phyloP scores from a whole-genome alignment of 2,113 vertebrate species.

The Archocentrus centrarchus region DNA sequence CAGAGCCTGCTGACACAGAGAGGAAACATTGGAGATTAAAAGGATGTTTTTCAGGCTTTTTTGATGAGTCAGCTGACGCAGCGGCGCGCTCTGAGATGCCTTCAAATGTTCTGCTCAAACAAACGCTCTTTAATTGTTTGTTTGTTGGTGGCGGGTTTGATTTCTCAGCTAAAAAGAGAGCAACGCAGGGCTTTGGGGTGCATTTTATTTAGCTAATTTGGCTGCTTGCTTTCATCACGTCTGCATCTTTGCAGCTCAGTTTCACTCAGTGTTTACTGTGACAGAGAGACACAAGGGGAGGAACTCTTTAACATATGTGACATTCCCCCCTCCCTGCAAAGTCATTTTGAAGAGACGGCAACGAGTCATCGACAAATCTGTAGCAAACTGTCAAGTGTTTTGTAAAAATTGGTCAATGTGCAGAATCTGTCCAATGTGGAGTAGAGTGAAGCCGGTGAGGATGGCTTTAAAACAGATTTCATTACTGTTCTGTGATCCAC shows the following conservation, averaged over 20 bases:
- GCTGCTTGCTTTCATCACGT: background rate
- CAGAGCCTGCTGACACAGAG: conserved; percentile 48
- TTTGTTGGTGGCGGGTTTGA: conserved; percentile 15
- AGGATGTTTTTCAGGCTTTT: conserved; percentile 34
- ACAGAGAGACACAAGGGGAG: background rate
- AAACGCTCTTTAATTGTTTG: conserved; percentile 11
- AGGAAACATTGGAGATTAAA: conserved; percentile 55
- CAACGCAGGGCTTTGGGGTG: background rate
- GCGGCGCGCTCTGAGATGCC: background rate
- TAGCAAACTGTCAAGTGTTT: background rate
- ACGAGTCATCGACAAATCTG: background rate
- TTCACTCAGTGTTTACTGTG: background rate
- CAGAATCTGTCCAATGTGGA: background rate
- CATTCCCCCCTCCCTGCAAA: background rate
- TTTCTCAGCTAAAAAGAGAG: background rate
- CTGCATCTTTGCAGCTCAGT: background rate
- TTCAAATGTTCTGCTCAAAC: background rate
- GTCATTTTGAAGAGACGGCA: background rate
- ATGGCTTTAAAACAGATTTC: background rate
- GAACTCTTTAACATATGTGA: background rate
- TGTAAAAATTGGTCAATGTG: background rate
- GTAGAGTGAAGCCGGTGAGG: background rate
- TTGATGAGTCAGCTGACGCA: conserved; percentile 51
- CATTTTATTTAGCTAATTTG: background rate
- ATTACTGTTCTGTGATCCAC: background rate